Base-by-base conservation (phyloP, 2,888 invertebrate genomes). In the Ophion costatus region DNA sequence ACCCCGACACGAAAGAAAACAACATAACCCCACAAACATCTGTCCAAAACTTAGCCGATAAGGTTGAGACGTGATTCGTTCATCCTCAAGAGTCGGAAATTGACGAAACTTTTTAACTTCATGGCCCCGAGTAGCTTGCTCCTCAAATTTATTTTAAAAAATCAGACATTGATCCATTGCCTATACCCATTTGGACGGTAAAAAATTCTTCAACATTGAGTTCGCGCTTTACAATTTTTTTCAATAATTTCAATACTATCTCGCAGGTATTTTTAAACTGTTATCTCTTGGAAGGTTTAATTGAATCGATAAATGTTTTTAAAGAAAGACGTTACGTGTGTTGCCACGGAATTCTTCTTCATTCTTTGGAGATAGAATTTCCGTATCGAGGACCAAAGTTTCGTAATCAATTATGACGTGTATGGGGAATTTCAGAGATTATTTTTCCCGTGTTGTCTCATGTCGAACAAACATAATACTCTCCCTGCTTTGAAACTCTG, bases 371-470 rank as follows among this genome's bases (percentile, higher is more conserved):
- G 22, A 29, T n/a, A 42, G 5, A 75, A 51, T 33, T 56, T 75
- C 20, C n/a, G 64, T 64, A 64, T 29, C n/a, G 64, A 4, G 63
- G 17, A 29, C 33, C 45, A 29, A 45, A 22, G 33, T 75, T 75
- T 45, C 75, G 20, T 56, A 29, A 75, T 51, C 64, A 51, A 75
- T 75, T 64, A 64, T 64, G 33, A 64, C 75, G 64, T 64, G 0
- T 56, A 51, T 56, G 75, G 45, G 75, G 20, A 75, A 75, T 75
- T 64, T 64, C 51, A 20, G 45, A 29, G 56, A 20, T 64, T 56
- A 7, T 64, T 56, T 56, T 75, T 20, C 17, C 14, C 17, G 2
- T n/a, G 3, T 14, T 33, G n/a, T 57, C 33, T 33, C 57, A 24
- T 38, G 33, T 24, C n/a, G 11, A 3, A 4, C 29, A 20, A 22